These are phyloP conservation scores for Lasioglossum albipes DNA, from an alignment of 1,140 invertebrate species.

Conservation along the genomic window DNA sequence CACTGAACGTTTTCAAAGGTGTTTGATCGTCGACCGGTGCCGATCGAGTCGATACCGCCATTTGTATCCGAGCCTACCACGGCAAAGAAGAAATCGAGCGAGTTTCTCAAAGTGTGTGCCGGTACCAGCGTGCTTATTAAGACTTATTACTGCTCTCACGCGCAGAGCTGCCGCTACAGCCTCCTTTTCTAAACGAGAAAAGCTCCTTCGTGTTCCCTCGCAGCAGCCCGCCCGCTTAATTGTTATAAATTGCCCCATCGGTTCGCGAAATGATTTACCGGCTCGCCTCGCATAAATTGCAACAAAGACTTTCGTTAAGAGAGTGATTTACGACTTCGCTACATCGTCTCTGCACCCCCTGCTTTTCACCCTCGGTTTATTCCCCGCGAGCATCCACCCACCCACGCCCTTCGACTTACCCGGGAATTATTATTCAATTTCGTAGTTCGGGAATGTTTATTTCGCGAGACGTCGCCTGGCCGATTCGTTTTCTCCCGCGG, in stretches of 20 bases:
- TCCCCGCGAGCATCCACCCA: conserved; percentile 11
- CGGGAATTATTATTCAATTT: conserved; percentile 57
- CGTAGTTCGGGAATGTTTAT: conserved; percentile 5
- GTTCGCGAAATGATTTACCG: conserved; percentile 77
- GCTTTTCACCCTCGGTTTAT: conserved; percentile 19
- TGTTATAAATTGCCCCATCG: conserved; percentile 79
- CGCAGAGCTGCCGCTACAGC: conserved; percentile 38
- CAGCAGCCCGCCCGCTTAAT: conserved; percentile 68
- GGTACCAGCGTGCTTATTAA: conserved; percentile 53
- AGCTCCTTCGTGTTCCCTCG: conserved; percentile 38
- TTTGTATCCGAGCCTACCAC: too few species aligned
- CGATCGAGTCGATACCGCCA: background rate
- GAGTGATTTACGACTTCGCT: conserved; percentile 75
- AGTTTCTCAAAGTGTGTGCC: conserved; percentile 28
- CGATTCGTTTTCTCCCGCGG: conserved; percentile 2
- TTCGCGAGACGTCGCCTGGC: background rate
- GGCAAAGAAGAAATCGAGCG: background rate
- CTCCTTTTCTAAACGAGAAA: conserved; percentile 46
- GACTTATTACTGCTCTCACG: conserved; percentile 61
- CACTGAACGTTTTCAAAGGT: background rate
- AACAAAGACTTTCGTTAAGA: conserved; percentile 78
- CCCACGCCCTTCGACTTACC: background rate
- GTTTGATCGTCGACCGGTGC: background rate
- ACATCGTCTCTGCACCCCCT: conserved; percentile 27
- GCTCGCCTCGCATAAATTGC: conserved; percentile 75